A percentile compares a stretch with the other conserved stretches of the same genome.
phyloP scores from a whole-genome alignment of 2,797 vertebrate species.

The Pipistrellus pipistrellus region DNA sequence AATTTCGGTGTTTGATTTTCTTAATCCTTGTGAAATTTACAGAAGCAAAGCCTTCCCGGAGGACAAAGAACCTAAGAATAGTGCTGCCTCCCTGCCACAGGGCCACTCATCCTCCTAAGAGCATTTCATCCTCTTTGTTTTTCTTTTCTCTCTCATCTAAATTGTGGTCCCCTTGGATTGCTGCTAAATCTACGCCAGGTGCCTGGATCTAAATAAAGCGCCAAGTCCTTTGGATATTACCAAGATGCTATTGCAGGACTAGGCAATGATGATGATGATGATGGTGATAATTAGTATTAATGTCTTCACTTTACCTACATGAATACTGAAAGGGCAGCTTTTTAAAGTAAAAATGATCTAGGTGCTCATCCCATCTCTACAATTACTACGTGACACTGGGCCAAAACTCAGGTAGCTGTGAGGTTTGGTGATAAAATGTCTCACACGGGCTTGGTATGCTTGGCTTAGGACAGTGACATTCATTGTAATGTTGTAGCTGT shows the following conservation, averaged over 20 bases:
- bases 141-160: conserved; percentile 47
- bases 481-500: background rate
- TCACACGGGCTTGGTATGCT: background rate
- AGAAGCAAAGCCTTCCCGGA: conserved; percentile 64
- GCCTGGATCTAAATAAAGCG: background rate
- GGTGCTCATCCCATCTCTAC: background rate
- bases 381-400: conserved; percentile 2
- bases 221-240: background rate
- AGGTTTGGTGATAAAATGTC: background rate
- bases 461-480: background rate
- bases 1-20: conserved; percentile 65
- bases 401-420: background rate
- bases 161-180: background rate
- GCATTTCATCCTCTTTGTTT: background rate
- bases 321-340: background rate
- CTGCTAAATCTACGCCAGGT: background rate
- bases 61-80: conserved; percentile 62
- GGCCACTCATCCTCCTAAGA: background rate
- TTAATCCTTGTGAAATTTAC: conserved; percentile 80
- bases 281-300: background rate
- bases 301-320: background rate
- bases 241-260: background rate
- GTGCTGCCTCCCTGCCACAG: background rate
- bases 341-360: background rate
- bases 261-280: background rate